phyloP scores from a whole-genome alignment of 2,113 vertebrate species.

The Anser brachyrhynchus region DNA sequence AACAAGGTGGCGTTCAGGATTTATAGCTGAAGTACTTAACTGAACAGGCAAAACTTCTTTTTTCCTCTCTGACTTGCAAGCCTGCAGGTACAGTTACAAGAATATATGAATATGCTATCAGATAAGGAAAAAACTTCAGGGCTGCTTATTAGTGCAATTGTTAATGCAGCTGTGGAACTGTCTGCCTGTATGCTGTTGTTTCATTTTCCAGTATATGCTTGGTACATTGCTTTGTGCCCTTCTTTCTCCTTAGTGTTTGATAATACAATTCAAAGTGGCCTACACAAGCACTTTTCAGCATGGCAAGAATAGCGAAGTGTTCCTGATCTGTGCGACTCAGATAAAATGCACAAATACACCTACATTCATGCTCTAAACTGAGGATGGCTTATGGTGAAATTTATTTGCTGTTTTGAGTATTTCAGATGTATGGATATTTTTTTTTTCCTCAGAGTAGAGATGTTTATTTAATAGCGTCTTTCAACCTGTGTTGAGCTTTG shows the following conservation, averaged over 20 bases:
- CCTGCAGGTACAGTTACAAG: neutral
- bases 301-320: neutral
- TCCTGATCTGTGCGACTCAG: neutral
- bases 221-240: neutral
- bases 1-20: neutral
- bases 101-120: neutral
- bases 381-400: neutral
- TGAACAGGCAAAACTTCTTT: neutral
- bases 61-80: neutral
- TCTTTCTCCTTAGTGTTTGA: neutral
- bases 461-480: neutral
- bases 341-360: neutral
- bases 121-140: neutral
- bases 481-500: neutral
- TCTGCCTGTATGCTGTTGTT: neutral
- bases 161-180: neutral
- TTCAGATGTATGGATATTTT: neutral
- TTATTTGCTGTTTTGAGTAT: neutral
- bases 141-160: neutral
- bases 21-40: slow-evolving; percentile 25
- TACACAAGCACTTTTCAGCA: neutral
- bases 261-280: neutral
- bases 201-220: neutral
- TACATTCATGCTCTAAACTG: neutral
- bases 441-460: neutral